phyloP scores from a whole-genome alignment of 2,113 vertebrate species.

The Halichoerus grypus region DNA sequence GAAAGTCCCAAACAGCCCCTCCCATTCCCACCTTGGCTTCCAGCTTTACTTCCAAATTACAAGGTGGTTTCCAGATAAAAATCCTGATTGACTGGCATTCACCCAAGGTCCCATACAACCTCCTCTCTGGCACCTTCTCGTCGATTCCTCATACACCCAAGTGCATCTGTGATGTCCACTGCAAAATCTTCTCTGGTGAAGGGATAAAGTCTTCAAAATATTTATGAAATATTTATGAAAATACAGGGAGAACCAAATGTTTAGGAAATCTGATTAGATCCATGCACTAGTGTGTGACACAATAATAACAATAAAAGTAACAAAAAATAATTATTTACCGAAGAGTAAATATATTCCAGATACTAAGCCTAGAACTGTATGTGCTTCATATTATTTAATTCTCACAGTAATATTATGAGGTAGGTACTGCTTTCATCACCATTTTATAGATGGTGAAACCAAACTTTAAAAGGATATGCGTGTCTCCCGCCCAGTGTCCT shows the following conservation, averaged over 20 bases:
- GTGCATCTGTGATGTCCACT: background rate
- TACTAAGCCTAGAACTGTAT: background rate
- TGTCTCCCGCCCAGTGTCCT: background rate
- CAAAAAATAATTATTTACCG: background rate
- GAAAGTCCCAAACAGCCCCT: background rate
- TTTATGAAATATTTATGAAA: slow-evolving; percentile 12
- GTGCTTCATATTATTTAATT: background rate
- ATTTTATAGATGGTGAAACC: background rate
- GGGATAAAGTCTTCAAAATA: background rate
- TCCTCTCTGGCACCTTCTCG: background rate
- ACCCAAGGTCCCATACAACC: slow-evolving; percentile 34
- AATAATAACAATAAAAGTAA: background rate
- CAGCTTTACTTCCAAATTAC: slow-evolving; percentile 52
- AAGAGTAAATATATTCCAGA: background rate
- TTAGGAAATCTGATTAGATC: background rate
- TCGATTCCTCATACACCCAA: background rate
- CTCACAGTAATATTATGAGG: background rate
- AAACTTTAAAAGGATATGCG: background rate
- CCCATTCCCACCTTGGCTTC: slow-evolving; percentile 71
- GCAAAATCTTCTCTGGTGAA: background rate
- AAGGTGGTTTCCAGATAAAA: slow-evolving; percentile 72
- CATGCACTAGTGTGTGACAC: background rate
- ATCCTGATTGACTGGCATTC: slow-evolving; percentile 46
- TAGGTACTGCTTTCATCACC: background rate
- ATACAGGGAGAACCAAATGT: background rate